Evolutionary conservation across 2,888 invertebrate genomes (phyloP).

Genomic region (Platerodrilus igneus): DNA sequence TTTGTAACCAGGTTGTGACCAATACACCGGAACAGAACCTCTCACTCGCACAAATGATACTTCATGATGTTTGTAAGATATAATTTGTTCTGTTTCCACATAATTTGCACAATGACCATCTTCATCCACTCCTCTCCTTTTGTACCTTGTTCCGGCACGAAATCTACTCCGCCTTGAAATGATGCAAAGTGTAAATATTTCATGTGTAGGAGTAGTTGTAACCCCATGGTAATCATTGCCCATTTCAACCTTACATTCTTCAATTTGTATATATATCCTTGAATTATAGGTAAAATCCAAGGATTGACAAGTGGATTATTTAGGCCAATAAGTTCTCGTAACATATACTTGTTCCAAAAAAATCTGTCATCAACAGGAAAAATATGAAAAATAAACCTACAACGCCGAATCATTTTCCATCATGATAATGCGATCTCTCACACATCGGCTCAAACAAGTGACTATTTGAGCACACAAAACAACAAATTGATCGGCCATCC

Average conservation of each 20-base stretch:
- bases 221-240: slow-evolving; percentile 54
- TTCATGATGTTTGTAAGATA: slow-evolving; percentile 71
- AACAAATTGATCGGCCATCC: no score
- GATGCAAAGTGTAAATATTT: slow-evolving; percentile 78
- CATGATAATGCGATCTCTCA: no score
- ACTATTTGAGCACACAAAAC: no score
- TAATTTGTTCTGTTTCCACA: slow-evolving; percentile 95
- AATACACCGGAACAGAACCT: slow-evolving; percentile 95
- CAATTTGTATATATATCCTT: slow-evolving; percentile 89
- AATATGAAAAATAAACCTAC: no score
- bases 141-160: slow-evolving; percentile 92
- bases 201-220: slow-evolving; percentile 49
- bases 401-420: no score
- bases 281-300: slow-evolving; percentile 93
- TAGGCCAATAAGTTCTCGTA: slow-evolving; percentile 71
- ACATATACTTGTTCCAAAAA: slow-evolving; percentile 97
- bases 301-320: slow-evolving; percentile 60
- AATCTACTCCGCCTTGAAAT: slow-evolving; percentile 89
- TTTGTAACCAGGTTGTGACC: slow-evolving; percentile 97
- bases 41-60: slow-evolving; percentile 87
- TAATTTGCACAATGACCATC: slow-evolving; percentile 94
- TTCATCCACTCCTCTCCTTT: slow-evolving; percentile 90
- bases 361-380: slow-evolving; percentile 88
- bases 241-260: slow-evolving; percentile 68
- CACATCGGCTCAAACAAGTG: no score